A percentile compares a stretch with the other conserved stretches of the same genome.
These are phyloP conservation scores for Drosophila pallidifrons DNA, from an alignment of 1,140 invertebrate species.

Conservation along the genomic window DNA sequence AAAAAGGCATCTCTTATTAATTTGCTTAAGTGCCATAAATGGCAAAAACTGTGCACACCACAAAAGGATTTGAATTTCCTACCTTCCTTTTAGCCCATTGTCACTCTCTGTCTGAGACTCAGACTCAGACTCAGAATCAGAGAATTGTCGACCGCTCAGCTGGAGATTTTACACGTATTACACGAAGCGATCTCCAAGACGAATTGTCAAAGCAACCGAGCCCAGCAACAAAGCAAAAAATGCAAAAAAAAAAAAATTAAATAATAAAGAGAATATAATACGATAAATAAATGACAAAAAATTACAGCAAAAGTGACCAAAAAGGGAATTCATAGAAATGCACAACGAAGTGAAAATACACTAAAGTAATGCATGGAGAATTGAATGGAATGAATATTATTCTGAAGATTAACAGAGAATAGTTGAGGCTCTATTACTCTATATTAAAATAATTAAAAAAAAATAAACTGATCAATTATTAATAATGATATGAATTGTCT, in stretches of 20 bases:
- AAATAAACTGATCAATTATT: too few species aligned
- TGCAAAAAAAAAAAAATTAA: constrained; percentile 32
- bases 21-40: constrained; percentile 81
- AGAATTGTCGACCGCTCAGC: constrained; percentile 52
- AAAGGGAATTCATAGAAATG: not conserved
- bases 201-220: constrained; percentile 52
- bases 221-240: constrained; percentile 15
- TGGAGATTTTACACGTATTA: constrained; percentile 67
- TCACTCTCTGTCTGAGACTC: not conserved
- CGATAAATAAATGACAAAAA: not conserved
- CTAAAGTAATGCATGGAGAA: constrained; percentile 5
- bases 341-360: constrained; percentile 14
- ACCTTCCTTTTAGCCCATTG: constrained; percentile 32
- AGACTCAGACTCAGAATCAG: not conserved
- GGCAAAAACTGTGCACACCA: constrained; percentile 51
- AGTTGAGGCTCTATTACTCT: too few species aligned
- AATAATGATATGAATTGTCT: too few species aligned
- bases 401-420: too few species aligned
- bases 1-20: constrained; percentile 71
- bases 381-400: too few species aligned
- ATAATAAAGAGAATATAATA: not conserved
- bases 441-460: too few species aligned
- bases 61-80: constrained; percentile 69
- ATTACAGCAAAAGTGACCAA: constrained; percentile 3
- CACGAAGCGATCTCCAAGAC: constrained; percentile 52